These are phyloP conservation scores for Prochilodus magdalenae DNA, from an alignment of 2,113 vertebrate species.

Conservation along the genomic window DNA sequence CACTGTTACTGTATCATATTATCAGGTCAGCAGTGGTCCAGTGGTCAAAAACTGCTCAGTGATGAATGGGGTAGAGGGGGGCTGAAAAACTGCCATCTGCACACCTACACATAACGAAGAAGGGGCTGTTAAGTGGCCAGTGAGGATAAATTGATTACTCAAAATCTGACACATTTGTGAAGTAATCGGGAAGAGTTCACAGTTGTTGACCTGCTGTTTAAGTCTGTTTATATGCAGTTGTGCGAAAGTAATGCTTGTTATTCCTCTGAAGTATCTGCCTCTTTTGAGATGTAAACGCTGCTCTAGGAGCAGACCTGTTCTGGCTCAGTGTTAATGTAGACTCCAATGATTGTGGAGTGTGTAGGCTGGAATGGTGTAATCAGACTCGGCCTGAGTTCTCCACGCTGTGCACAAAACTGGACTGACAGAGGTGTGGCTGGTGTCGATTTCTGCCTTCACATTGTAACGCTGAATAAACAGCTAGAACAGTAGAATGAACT, in stretches of 20 bases:
- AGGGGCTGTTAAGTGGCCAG: no score
- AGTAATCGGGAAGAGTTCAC: no score
- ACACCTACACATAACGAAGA: no score
- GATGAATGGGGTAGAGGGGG: no score
- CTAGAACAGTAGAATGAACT: no score
- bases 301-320: background rate
- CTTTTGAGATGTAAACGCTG: background rate
- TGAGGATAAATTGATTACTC: background rate
- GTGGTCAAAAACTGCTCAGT: no score
- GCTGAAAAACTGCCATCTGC: no score
- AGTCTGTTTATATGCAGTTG: background rate
- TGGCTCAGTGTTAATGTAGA: background rate
- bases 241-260: background rate
- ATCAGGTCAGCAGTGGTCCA: no score
- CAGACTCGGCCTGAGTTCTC: conserved; percentile 30
- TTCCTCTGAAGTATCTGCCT: background rate
- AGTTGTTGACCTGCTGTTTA: background rate
- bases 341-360: background rate
- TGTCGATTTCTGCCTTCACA: conserved; percentile 32
- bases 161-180: background rate
- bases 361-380: background rate
- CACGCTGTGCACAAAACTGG: conserved; percentile 20
- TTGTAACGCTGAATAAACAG: conserved; percentile 17
- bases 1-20: no score
- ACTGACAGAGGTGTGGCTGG: conserved; percentile 30